Conservation (phyloP, 2,888 invertebrate genomes). For the Ichneumoninae sp. region DNA sequence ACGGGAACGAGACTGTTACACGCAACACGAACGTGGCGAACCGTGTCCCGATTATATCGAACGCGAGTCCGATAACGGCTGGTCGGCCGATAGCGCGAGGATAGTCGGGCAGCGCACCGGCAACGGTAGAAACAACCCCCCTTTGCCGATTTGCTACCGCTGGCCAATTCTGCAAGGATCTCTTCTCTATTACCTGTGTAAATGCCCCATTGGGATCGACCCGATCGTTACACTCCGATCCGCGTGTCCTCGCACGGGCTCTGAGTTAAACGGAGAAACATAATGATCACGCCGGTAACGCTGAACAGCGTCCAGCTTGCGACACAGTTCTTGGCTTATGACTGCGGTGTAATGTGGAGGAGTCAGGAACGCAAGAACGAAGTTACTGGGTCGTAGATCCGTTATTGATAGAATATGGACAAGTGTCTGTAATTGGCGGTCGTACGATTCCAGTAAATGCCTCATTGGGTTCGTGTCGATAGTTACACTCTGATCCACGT, state of each 20-base stretch:
- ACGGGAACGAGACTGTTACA: constrained; percentile 34
- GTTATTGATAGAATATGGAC: background rate
- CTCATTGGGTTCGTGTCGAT: constrained; percentile 54
- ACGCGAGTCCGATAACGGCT: constrained; percentile 63
- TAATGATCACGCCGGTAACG: background rate
- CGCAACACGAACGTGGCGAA: constrained; percentile 47
- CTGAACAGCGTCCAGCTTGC: background rate
- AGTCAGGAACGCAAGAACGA: background rate
- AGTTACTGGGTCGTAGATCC: background rate
- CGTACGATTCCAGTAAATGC: constrained; percentile 59
- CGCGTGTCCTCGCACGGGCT: constrained; percentile 56
- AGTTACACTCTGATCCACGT: constrained; percentile 67
- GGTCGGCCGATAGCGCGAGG: constrained; percentile 44
- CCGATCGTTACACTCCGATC: constrained; percentile 70
- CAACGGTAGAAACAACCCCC: constrained; percentile 31
- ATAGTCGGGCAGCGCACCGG: background rate
- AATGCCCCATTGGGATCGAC: constrained; percentile 62
- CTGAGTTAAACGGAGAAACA: constrained; percentile 51
- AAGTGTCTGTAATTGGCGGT: background rate
- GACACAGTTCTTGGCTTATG: background rate
- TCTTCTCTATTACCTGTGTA: constrained; percentile 72
- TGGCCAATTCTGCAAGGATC: constrained; percentile 45
- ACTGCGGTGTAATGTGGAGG: background rate
- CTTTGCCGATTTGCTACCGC: constrained; percentile 41
- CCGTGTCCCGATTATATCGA: constrained; percentile 64